These are phyloP conservation scores for Argentina silus DNA, from an alignment of 2,797 vertebrate genomes.

Conservation along the genomic window DNA sequence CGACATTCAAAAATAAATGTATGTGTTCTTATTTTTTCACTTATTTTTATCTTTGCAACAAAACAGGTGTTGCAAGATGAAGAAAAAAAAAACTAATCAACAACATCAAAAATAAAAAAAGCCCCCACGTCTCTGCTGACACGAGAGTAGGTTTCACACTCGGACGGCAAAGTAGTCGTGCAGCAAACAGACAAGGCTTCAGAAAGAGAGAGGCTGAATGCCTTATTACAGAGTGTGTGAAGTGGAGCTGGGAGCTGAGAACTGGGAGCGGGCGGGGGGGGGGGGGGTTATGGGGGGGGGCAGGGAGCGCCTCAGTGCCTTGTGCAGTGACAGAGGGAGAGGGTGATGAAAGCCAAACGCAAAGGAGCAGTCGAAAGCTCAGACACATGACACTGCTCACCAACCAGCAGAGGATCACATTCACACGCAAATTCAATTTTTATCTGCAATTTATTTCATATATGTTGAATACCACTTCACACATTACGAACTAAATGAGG, in stretches of 20 bases:
- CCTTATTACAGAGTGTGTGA: constrained; percentile 63
- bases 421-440: not conserved
- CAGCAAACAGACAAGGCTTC: constrained; percentile 54
- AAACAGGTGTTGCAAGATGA: not conserved
- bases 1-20: no score
- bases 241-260: not conserved
- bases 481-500: no score
- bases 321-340: not conserved
- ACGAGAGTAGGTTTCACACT: constrained; percentile 57
- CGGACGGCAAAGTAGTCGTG: constrained; percentile 67
- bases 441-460: no score
- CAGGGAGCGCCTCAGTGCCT: no score
- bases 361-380: not conserved
- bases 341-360: not conserved
- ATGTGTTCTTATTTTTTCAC: not conserved
- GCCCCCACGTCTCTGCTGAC: constrained; percentile 40
- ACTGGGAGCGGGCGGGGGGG: no score
- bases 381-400: not conserved
- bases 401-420: not conserved
- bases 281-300: no score
- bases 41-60: not conserved
- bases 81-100: constrained; percentile 29
- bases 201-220: constrained; percentile 49
- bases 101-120: constrained; percentile 49
- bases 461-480: no score